Conservation (phyloP, 2,888 invertebrate species). For the Melinopterus prodromus region DNA sequence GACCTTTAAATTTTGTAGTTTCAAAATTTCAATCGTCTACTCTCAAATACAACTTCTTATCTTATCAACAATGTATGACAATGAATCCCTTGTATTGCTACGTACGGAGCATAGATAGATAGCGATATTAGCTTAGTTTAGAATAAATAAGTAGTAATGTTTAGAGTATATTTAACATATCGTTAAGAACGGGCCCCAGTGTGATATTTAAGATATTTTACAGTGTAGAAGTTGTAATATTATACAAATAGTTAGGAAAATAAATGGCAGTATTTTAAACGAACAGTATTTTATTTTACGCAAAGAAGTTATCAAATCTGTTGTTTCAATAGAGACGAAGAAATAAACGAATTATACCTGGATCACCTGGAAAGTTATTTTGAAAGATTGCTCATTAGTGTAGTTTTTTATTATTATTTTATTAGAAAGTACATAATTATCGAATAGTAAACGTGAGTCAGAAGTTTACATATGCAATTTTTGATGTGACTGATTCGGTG, state of each 20-base stretch:
- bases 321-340: no score
- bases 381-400: no score
- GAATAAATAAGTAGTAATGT: background rate
- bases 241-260: background rate
- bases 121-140: background rate
- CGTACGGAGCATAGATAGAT: background rate
- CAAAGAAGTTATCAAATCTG: background rate
- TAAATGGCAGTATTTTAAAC: background rate
- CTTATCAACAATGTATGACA: background rate
- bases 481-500: background rate
- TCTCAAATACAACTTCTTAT: background rate
- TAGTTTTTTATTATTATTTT: background rate
- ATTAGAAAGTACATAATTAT: background rate
- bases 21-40: background rate
- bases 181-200: background rate
- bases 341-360: no score
- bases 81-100: background rate
- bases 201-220: background rate
- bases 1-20: background rate
- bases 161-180: background rate
- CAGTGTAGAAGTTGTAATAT: background rate
- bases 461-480: background rate
- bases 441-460: background rate
- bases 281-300: background rate
- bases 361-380: no score